Conservation (phyloP, 2,888 invertebrate species). For the Aquatica leii region DNA sequence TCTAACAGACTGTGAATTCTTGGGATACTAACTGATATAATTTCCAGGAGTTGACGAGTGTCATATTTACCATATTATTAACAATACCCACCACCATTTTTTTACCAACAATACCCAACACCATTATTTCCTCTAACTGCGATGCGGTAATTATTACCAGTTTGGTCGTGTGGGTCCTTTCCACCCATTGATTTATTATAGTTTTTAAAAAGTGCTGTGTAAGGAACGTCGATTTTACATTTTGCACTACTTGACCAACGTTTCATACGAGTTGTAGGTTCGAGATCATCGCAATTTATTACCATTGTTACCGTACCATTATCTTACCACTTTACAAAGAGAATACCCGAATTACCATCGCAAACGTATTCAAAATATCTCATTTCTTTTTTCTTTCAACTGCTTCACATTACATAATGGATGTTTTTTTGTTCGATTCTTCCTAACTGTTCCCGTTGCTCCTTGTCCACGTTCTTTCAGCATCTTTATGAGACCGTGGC, state of each 20-base stretch:
- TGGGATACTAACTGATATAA: neutral
- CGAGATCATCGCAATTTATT: neutral
- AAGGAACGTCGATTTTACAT: conserved; percentile 24
- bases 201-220: conserved; percentile 16
- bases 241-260: conserved; percentile 24
- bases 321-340: neutral
- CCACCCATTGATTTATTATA: conserved; percentile 29
- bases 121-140: conserved; percentile 18
- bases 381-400: conserved; percentile 3
- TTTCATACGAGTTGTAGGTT: conserved; percentile 5
- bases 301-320: neutral
- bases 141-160: conserved; percentile 20
- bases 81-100: conserved; percentile 10
- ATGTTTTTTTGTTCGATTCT: conserved; percentile 9
- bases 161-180: conserved; percentile 23
- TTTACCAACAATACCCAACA: neutral
- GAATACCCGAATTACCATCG: neutral
- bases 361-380: conserved; percentile 1
- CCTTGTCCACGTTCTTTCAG: conserved; percentile 6
- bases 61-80: neutral
- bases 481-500: conserved; percentile 8
- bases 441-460: conserved; percentile 7
- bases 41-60: neutral
- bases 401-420: conserved; percentile 3
- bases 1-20: neutral